Conservation (phyloP, 2,888 invertebrate genomes). For the Caenorhabditis sp. region DNA sequence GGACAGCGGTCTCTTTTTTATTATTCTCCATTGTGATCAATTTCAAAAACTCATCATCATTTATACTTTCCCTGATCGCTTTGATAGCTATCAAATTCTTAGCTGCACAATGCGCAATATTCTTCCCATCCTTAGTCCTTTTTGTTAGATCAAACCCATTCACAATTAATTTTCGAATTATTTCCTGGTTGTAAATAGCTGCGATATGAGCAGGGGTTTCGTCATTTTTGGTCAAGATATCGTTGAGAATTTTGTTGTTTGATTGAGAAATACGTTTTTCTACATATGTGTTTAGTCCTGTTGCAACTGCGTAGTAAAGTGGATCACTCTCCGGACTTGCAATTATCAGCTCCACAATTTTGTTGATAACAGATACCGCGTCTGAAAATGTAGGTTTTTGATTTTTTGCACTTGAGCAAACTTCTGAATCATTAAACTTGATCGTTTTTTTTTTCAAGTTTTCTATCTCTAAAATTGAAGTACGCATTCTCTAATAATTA, state of each 20-base stretch:
- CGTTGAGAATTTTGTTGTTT: not conserved
- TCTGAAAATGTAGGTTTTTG: not conserved
- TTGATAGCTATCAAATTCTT: not conserved
- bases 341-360: not conserved
- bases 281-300: not conserved
- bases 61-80: not conserved
- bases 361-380: not conserved
- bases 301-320: not conserved
- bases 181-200: conserved; percentile 3
- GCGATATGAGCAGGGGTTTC: conserved; percentile 6
- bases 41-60: not conserved
- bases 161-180: not conserved
- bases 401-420: not conserved
- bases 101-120: conserved; percentile 6
- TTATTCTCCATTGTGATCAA: not conserved
- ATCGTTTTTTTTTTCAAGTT: no score
- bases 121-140: not conserved
- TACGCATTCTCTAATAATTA: no score
- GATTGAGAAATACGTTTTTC: not conserved
- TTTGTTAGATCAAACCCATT: not conserved
- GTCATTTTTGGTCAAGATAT: not conserved
- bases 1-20: not conserved
- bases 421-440: no score
- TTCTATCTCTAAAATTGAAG: no score
- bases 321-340: not conserved